Percentiles rank a stretch among this genome's conserved stretches.
phyloP scores from a whole-genome alignment of 2,113 vertebrate species.

The Macquaria australasica region DNA sequence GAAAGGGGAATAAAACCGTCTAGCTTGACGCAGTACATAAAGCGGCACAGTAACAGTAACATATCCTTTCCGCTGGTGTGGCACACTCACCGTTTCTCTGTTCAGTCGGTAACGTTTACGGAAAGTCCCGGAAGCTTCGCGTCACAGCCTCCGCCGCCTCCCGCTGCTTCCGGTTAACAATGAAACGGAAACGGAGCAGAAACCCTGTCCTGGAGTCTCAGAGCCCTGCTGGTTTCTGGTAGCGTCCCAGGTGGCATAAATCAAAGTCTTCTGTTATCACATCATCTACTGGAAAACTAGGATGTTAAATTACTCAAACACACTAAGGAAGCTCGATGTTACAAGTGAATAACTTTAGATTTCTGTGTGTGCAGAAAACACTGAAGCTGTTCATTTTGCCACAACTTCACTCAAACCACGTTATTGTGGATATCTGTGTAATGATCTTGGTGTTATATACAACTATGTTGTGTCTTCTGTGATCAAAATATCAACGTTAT shows the following conservation, averaged over 20 bases:
- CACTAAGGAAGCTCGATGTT: background rate
- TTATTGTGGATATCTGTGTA: background rate
- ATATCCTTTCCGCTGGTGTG: background rate
- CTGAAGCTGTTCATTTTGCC: no score
- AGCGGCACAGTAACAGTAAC: rapidly evolving
- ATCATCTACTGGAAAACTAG: background rate
- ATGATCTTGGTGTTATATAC: background rate
- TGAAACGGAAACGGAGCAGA: background rate
- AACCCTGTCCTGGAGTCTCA: background rate
- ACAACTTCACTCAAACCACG: no score
- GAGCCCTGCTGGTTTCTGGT: background rate
- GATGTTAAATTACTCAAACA: background rate
- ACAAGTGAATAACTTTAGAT: background rate
- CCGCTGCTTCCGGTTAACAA: constrained; percentile 28
- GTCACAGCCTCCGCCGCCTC: background rate
- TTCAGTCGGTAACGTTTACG: background rate
- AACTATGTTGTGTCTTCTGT: no score
- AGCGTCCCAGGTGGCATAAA: no score
- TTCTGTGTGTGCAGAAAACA: background rate
- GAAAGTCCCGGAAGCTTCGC: constrained; percentile 55
- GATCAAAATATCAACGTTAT: no score
- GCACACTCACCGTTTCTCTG: constrained; percentile 38
- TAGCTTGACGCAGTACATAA: background rate
- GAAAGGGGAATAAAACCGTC: background rate
- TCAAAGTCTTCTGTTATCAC: background rate